Evolutionary conservation across 1,140 invertebrate genomes (phyloP), one percentile per base, ranked within the genome.

Genomic region (Brachionus asplanchnoidis): DNA sequence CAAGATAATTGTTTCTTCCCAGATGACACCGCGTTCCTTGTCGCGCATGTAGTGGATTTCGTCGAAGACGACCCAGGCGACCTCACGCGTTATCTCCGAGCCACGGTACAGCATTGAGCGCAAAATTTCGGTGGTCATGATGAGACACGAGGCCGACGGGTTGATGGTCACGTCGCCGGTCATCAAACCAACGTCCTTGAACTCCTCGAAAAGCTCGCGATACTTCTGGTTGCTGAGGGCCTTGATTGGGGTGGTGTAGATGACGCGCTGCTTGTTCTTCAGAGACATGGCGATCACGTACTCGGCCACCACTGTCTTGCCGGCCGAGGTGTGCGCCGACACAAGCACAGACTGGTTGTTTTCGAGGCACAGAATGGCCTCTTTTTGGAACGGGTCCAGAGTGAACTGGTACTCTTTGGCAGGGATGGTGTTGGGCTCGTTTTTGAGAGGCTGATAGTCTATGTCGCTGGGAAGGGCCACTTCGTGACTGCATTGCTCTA

Each of bases 11-110:
- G 97, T 98, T 91, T 99, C 98, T 92, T 98, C 97, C 98, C 98
- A 99, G 3, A 91, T 97, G 23, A 99, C 97, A 66, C 98, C 98
- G 90, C 98, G 92, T 89, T 99, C 97, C 91, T 98, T 98, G 87
- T 99, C 97, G 88, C 98, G 91, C 97, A 99, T 99, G 88, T 99
- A 99, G 91, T 99, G 98, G 88, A 99, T 99, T 91, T 99, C 98
- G 90, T 99, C 98, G 91, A 99, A 99, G 77, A 99, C 92, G 9
- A 99, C 97, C 98, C 97, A 99, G 68, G 96, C 97, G 4, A 99
- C 96, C 92, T 99, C 98, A 86, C 97, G 92, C 94, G 98, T 99
- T 9, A 92, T 91, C 91, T 99, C 97, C 50, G 96, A 98, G 82
- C 98, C 98, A 88, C 97, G 92, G 88, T 99, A 99, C 23, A 99